Percentiles rank a stretch among this genome's conserved stretches.
Conservation (phyloP, 2,113 vertebrate species). For the Paralichthys olivaceus region DNA sequence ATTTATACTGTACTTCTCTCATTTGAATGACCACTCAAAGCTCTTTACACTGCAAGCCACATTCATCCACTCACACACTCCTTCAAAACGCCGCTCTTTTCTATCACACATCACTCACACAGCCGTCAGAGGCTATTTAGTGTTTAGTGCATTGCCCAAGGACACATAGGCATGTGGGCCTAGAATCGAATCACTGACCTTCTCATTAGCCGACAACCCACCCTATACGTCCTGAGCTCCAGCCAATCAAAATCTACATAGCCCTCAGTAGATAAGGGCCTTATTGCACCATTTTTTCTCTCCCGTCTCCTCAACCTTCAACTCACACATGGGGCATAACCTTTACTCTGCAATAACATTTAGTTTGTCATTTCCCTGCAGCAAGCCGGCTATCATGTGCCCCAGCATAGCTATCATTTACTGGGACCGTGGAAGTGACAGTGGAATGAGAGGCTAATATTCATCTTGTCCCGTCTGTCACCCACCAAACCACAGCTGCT, state of each 20-base stretch:
- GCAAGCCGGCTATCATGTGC: slow-evolving; percentile 41
- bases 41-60: neutral
- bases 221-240: neutral
- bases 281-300: neutral
- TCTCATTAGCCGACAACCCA: neutral
- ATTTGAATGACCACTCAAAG: neutral
- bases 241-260: neutral
- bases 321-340: slow-evolving; percentile 15
- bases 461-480: slow-evolving; percentile 49
- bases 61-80: neutral
- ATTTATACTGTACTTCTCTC: too few species aligned
- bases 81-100: too few species aligned
- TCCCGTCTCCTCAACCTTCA: neutral
- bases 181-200: neutral
- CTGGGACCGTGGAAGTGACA: slow-evolving; percentile 35
- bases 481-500: slow-evolving; percentile 17
- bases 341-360: slow-evolving; percentile 38
- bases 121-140: neutral
- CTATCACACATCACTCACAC: neutral
- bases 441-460: slow-evolving; percentile 54
- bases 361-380: slow-evolving; percentile 45
- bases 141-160: neutral
- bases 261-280: neutral
- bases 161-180: neutral
- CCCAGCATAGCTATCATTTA: slow-evolving; percentile 44